Conservation (phyloP, 2,797 vertebrate genomes). For the Zalophus californianus region DNA sequence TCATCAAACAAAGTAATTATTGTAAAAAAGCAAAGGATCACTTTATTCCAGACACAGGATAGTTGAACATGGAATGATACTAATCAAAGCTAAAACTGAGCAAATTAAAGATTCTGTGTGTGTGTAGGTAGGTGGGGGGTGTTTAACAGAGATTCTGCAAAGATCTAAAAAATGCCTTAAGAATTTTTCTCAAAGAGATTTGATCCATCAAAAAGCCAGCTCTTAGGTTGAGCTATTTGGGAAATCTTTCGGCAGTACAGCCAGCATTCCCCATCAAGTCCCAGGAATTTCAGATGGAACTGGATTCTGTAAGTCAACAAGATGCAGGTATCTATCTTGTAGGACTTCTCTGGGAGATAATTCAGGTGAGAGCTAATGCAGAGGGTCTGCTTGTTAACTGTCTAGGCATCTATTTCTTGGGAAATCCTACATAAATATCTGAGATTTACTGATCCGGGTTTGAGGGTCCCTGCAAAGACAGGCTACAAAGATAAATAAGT, state of each 20-base stretch:
- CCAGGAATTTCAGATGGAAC: background rate
- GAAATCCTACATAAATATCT: background rate
- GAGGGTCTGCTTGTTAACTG: background rate
- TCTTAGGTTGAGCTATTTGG: background rate
- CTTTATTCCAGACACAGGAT: background rate
- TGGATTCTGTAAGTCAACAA: background rate
- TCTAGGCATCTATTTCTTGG: background rate
- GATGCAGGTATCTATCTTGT: background rate
- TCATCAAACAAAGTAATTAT: constrained; percentile 32
- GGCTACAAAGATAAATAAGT: constrained; percentile 46
- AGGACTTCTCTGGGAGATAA: constrained; percentile 39
- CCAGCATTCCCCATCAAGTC: background rate
- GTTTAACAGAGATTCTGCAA: background rate
- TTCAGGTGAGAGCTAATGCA: background rate
- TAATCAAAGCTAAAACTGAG: constrained; percentile 40
- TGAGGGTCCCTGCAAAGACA: background rate
- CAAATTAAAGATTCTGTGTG: constrained; percentile 17
- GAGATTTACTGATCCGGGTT: constrained; percentile 16
- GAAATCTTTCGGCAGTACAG: background rate
- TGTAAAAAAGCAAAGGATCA: background rate
- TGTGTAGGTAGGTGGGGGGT: background rate
- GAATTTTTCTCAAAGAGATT: constrained; percentile 40
- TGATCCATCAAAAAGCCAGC: background rate
- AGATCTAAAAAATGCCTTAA: constrained; percentile 24
- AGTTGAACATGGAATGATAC: constrained; percentile 18